phyloP scores from a whole-genome alignment of 1,140 invertebrate species.

The Aricia agestis region DNA sequence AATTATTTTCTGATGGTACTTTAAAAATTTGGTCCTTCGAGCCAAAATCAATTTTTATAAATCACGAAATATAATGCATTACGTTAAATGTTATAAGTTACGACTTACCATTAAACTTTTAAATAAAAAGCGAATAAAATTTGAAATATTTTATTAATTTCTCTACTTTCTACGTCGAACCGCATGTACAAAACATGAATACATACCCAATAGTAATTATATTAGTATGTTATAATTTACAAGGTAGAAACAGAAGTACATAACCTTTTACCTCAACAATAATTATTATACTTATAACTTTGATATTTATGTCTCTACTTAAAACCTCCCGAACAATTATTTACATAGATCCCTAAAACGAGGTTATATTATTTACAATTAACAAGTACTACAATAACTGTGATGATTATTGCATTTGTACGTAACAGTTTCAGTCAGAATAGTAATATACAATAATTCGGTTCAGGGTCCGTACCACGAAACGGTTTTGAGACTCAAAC shows the following conservation, averaged over 20 bases:
- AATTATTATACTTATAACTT: not conserved
- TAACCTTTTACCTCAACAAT: not conserved
- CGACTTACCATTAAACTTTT: not conserved
- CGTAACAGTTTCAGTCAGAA: slow-evolving; percentile 15
- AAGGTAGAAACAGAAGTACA: not conserved
- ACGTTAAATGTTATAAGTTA: too few relatives aligned
- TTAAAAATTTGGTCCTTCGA: not conserved
- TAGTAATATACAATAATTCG: slow-evolving; percentile 9
- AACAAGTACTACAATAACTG: slow-evolving; percentile 7
- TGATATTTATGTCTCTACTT: slow-evolving; percentile 12
- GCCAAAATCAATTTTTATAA: not conserved
- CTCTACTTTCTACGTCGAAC: slow-evolving; percentile 27
- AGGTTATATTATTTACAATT: slow-evolving; percentile 7
- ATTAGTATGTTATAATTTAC: slow-evolving; percentile 12
- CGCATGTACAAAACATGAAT: slow-evolving; percentile 29
- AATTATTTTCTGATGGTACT: not conserved
- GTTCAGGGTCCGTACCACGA: too few relatives aligned
- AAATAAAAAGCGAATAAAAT: slow-evolving; percentile 5
- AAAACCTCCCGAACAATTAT: not conserved
- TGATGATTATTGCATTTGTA: slow-evolving; percentile 15
- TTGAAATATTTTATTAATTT: slow-evolving; percentile 33
- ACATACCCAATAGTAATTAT: slow-evolving; percentile 8
- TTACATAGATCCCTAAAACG: slow-evolving; percentile 4
- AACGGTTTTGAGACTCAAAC: too few relatives aligned
- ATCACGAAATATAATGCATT: too few relatives aligned